Conservation (phyloP, 2,888 invertebrate genomes). For the Helobdella robusta region DNA sequence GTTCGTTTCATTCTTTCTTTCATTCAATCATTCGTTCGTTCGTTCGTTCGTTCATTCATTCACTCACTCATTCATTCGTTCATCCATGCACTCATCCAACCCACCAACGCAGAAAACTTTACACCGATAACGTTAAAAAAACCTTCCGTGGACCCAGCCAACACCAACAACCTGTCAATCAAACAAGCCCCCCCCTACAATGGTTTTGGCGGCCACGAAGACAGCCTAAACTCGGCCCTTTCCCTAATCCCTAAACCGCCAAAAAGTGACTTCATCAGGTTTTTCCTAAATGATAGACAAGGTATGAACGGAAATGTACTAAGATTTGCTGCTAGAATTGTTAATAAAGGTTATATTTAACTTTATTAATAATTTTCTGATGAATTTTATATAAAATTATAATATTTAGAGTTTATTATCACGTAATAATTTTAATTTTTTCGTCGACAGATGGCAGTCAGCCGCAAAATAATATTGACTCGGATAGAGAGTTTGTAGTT, state of each 20-base stretch:
- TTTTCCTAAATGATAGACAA: conserved; percentile 64
- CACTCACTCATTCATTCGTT: too few species aligned
- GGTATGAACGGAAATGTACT: conserved; percentile 68
- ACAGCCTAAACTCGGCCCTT: conserved; percentile 76
- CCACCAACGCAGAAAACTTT: neutral
- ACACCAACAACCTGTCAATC: too few species aligned
- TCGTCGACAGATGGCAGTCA: too few species aligned
- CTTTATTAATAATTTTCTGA: too few species aligned
- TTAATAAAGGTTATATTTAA: too few species aligned
- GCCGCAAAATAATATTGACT: conserved; percentile 48
- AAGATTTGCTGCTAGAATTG: conserved; percentile 66
- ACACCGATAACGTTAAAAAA: neutral
- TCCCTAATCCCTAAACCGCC: conserved; percentile 70
- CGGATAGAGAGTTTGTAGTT: conserved; percentile 48
- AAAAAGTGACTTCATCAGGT: conserved; percentile 65
- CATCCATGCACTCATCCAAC: too few species aligned
- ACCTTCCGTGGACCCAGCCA: too few species aligned
- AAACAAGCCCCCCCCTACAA: conserved; percentile 76
- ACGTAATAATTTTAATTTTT: too few species aligned
- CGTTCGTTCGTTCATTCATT: too few species aligned
- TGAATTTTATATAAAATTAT: too few species aligned
- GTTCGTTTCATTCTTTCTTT: conserved; percentile 27
- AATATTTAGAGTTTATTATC: too few species aligned
- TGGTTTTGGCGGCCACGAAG: conserved; percentile 78
- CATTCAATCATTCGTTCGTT: too few species aligned